Conservation (phyloP, 1,140 invertebrate species). For the Eufriesea mexicana region DNA sequence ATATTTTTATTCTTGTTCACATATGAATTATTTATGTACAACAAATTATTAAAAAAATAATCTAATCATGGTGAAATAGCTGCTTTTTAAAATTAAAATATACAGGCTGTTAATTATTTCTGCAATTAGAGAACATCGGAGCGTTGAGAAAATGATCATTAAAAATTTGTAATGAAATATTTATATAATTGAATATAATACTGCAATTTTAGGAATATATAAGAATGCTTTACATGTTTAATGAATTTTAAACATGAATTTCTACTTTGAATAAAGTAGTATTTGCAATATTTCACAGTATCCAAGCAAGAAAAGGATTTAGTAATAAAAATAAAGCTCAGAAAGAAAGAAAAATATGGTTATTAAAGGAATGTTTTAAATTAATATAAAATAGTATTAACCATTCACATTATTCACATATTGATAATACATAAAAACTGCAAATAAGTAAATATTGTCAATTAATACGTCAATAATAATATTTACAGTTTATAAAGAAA, state of each 20-base stretch:
- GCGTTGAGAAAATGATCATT: constrained; percentile 32
- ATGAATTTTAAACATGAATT: neutral
- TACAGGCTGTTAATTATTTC: neutral
- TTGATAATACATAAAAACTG: neutral
- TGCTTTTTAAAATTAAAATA: constrained; percentile 15
- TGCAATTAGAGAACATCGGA: constrained; percentile 14
- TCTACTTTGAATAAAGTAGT: neutral
- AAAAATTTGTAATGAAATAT: neutral
- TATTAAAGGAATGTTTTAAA: constrained; percentile 24
- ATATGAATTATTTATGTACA: constrained; percentile 1
- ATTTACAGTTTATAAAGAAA: neutral
- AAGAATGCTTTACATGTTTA: neutral
- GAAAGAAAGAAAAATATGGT: neutral
- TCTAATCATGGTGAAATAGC: neutral
- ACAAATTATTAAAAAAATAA: constrained; percentile 26
- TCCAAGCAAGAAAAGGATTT: neutral
- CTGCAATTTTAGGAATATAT: constrained; percentile 20
- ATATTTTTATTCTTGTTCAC: neutral
- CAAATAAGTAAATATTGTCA: neutral
- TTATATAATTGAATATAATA: constrained; percentile 15
- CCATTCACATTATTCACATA: neutral
- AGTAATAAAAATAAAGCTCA: neutral
- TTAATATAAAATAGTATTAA: neutral
- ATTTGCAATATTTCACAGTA: neutral
- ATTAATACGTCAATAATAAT: neutral